A percentile compares a stretch with the other conserved stretches of the same genome.
Conservation (phyloP, 1,140 invertebrate species). For the Drosophila sp. region DNA sequence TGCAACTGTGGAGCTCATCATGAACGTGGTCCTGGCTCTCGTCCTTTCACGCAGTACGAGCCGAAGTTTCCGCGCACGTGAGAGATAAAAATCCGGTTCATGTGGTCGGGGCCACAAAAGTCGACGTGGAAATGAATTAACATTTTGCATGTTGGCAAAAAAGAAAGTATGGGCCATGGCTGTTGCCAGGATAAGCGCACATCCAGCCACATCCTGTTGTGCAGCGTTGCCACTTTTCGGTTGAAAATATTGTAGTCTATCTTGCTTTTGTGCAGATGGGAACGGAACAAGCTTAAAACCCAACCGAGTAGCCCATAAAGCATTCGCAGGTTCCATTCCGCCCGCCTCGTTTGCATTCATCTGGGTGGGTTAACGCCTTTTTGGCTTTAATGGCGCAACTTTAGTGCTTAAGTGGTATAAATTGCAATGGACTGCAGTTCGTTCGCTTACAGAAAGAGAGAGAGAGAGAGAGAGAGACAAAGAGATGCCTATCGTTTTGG, state of each 20-base stretch:
- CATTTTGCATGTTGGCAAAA: constrained; percentile 76
- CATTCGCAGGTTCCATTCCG: constrained; percentile 56
- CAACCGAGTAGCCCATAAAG: constrained; percentile 62
- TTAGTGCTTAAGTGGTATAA: constrained; percentile 80
- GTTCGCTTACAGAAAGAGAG: constrained; percentile 23
- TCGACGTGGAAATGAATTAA: constrained; percentile 75
- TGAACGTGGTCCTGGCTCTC: neutral
- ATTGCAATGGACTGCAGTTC: constrained; percentile 63
- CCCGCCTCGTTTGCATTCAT: constrained; percentile 46
- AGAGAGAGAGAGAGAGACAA: neutral
- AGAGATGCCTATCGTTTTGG: constrained; percentile 64
- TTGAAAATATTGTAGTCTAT: constrained; percentile 53
- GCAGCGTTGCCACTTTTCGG: constrained; percentile 40
- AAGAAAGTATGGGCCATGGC: constrained; percentile 27
- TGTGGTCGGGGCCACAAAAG: constrained; percentile 44
- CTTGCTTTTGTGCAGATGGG: constrained; percentile 29
- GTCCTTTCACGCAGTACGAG: constrained; percentile 10
- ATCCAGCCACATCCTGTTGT: constrained; percentile 23
- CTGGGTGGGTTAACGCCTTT: constrained; percentile 71
- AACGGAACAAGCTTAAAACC: constrained; percentile 28
- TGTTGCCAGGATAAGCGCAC: constrained; percentile 31
- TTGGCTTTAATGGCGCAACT: constrained; percentile 76
- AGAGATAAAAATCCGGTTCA: constrained; percentile 75
- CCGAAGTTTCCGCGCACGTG: constrained; percentile 44
- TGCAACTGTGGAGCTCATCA: constrained; percentile 34